phyloP scores from a whole-genome alignment of 1,140 invertebrate species.

The Brachionus rubens region DNA sequence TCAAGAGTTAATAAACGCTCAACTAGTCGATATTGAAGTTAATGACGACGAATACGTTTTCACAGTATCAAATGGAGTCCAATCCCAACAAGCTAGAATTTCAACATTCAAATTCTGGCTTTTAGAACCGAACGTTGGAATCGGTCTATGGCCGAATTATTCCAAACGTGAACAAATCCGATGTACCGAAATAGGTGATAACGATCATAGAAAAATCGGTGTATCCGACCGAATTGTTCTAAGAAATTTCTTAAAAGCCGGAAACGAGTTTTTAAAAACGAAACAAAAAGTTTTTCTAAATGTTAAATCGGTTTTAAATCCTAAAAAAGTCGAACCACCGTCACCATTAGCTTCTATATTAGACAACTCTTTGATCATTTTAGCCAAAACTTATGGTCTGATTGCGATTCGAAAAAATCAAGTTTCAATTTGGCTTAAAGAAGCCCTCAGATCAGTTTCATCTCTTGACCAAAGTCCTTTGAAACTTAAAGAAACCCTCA shows the following conservation, averaged over 20 bases:
- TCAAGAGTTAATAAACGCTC: not conserved
- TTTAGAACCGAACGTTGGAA: not conserved
- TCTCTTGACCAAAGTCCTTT: not conserved
- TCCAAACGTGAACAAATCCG: not conserved
- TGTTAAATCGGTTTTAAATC: not conserved
- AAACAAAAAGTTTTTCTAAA: not conserved
- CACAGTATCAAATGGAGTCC: not conserved
- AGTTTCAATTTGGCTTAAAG: not conserved
- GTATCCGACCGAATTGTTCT: conserved; percentile 17
- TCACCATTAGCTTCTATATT: not conserved
- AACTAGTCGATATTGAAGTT: not conserved
- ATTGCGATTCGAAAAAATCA: not conserved
- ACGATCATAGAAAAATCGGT: not conserved
- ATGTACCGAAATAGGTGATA: not conserved
- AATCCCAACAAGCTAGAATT: not conserved
- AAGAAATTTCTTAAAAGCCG: not conserved
- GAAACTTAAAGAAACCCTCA: too few species aligned
- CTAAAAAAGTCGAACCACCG: not conserved
- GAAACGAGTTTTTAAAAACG: not conserved
- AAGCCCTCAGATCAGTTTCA: not conserved
- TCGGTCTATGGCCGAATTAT: conserved; percentile 14
- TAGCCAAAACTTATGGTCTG: not conserved
- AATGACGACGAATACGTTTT: not conserved
- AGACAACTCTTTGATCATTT: not conserved
- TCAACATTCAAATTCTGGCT: conserved; percentile 18